Evolutionary conservation across 2,888 invertebrate species (phyloP).

Genomic region (Orthosia gracilis): DNA sequence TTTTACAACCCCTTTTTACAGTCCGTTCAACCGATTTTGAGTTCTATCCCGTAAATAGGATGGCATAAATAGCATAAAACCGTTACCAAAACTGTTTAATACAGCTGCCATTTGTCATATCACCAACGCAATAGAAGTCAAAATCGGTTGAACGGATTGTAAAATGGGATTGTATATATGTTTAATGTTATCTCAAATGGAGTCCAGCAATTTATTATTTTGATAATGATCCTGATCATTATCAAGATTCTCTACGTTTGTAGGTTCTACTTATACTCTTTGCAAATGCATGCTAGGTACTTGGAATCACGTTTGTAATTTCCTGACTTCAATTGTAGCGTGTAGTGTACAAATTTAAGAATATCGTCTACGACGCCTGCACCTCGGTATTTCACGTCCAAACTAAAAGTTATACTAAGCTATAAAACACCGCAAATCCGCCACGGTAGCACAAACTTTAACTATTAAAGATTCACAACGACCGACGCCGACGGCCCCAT

Average conservation of each 20-base stretch:
- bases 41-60: no score
- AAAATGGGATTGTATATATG: no score
- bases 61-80: no score
- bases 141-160: no score
- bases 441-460: slow-evolving; percentile 19
- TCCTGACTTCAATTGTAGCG: background rate
- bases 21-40: no score
- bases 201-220: no score
- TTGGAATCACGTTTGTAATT: background rate
- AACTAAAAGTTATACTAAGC: slow-evolving; percentile 22
- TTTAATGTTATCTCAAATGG: no score
- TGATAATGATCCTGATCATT: background rate
- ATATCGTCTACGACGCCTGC: slow-evolving; percentile 1
- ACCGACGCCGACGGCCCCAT: slow-evolving; percentile 28
- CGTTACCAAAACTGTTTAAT: no score
- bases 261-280: background rate
- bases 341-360: slow-evolving; percentile 17
- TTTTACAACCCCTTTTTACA: no score
- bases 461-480: slow-evolving; percentile 58
- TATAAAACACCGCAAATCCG: slow-evolving; percentile 41
- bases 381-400: slow-evolving; percentile 4
- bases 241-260: background rate
- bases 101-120: no score
- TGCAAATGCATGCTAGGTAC: no score
- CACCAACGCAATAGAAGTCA: no score